Evolutionary conservation across 2,797 vertebrate species (phyloP), one percentile per base, ranked within the genome.

Genomic region (Muscicapa striata): DNA sequence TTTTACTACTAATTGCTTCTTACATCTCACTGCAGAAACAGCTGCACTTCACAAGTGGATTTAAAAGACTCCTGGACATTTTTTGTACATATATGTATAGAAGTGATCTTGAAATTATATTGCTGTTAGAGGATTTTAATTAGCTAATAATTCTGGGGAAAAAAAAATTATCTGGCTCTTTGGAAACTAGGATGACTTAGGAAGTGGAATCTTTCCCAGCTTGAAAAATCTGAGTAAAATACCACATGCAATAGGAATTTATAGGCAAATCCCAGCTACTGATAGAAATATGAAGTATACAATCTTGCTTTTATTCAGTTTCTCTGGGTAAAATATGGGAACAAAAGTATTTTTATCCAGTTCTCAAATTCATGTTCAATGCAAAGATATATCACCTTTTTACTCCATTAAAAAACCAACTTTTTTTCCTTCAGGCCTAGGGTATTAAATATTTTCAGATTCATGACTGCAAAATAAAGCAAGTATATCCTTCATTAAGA

Each of bases 401-500:
- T 67, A 43, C 34, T 85, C 46, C 11, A 48, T 69, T 86, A 73
- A 87, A 92, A 38, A 41, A 8, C 0, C 55, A 7, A 10, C 49
- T 1, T 9, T 64, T 90, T 72, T 75, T 64, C 8, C 15, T 94
- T 87, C 54, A 54, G 64, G 62, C 32, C 45, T 72, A 8, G 23
- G 58, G 80, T 46, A 21, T 81, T 81, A 83, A 93, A 78, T 87
- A 88, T 86, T 93, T 96, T 77, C 52, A 87, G 67, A 76, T 88
- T 87, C 59, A 89, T 84, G 88, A 69, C 26, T 73, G 20, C 36
- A 86, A 83, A 94, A 74, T 89, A 88, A 95, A 90, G 66, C 22
- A 85, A 87, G 57, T 76, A 66, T 66, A 86, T 72, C 67, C 89
- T 94, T 94, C 58, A 94, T 94, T 95, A 95, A 94, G 95, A 93